Conservation (phyloP, 2,797 vertebrate genomes). For the Poecilia wingei region DNA sequence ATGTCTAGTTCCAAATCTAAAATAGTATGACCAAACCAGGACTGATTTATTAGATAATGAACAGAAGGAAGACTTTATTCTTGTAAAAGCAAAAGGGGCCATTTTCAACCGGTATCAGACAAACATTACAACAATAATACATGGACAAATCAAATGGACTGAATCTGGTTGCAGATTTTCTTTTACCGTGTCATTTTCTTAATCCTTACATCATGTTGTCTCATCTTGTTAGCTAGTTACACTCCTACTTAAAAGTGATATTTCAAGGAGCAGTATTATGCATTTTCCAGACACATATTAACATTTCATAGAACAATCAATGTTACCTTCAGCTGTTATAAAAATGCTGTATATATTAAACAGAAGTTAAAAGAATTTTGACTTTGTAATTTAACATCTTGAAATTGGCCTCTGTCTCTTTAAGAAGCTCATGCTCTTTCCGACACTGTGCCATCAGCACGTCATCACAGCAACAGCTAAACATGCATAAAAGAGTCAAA, state of each 20-base stretch:
- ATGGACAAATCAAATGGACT: background rate
- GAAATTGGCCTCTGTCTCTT: too few relatives aligned
- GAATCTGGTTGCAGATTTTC: background rate
- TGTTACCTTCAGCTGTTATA: too few relatives aligned
- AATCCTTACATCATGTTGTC: background rate
- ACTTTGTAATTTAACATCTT: too few relatives aligned
- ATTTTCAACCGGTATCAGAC: background rate
- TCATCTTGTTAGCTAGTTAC: background rate
- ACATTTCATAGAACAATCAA: too few relatives aligned
- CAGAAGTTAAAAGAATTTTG: too few relatives aligned
- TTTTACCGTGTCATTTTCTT: background rate
- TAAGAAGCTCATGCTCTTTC: too few relatives aligned
- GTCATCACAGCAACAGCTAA: too few relatives aligned
- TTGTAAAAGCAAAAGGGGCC: background rate
- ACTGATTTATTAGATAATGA: background rate
- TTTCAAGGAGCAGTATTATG: too few relatives aligned
- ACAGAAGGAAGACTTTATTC: background rate
- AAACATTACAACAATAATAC: background rate
- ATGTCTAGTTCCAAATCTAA: background rate
- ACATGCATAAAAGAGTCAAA: too few relatives aligned
- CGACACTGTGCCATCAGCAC: too few relatives aligned
- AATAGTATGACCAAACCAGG: background rate
- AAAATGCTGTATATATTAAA: too few relatives aligned
- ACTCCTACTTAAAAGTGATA: background rate
- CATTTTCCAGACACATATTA: too few relatives aligned